A percentile compares a stretch with the other conserved stretches of the same genome.
These are phyloP conservation scores for Zalophus californianus DNA, from an alignment of 2,797 vertebrate genomes.

Conservation along the genomic window DNA sequence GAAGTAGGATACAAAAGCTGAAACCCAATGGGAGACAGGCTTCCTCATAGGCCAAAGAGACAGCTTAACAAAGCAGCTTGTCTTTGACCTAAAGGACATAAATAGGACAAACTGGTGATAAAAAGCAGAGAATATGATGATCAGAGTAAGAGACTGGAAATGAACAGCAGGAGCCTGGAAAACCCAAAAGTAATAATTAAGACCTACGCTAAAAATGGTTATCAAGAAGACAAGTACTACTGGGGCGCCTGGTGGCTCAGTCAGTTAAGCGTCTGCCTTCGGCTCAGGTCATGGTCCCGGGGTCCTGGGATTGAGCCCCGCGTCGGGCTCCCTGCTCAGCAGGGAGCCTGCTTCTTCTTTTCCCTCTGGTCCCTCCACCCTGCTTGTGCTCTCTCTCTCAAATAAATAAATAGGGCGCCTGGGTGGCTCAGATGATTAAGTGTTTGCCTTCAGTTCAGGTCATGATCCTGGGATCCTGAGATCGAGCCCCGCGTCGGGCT, in stretches of 20 bases:
- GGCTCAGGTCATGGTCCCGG: background rate
- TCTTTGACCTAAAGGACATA: background rate
- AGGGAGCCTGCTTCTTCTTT: background rate
- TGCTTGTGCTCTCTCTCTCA: background rate
- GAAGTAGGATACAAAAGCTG: background rate
- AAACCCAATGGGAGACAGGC: background rate
- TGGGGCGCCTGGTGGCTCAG: background rate
- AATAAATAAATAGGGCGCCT: background rate
- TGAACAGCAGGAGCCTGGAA: background rate
- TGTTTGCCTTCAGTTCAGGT: background rate
- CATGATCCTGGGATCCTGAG: background rate
- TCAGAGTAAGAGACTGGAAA: background rate
- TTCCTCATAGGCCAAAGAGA: background rate
- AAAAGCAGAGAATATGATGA: background rate
- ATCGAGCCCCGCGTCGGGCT: background rate
- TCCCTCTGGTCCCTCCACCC: background rate
- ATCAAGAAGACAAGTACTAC: constrained; percentile 3
- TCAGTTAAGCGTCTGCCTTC: background rate
- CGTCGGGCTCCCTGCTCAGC: background rate
- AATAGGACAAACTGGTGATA: background rate
- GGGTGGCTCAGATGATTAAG: background rate
- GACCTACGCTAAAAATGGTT: background rate
- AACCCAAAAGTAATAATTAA: background rate
- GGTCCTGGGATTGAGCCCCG: background rate
- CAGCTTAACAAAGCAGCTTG: background rate